Evolutionary conservation across 2,888 invertebrate species (phyloP), one percentile per base, ranked within the genome.

Genomic region (Venusia cambrica): DNA sequence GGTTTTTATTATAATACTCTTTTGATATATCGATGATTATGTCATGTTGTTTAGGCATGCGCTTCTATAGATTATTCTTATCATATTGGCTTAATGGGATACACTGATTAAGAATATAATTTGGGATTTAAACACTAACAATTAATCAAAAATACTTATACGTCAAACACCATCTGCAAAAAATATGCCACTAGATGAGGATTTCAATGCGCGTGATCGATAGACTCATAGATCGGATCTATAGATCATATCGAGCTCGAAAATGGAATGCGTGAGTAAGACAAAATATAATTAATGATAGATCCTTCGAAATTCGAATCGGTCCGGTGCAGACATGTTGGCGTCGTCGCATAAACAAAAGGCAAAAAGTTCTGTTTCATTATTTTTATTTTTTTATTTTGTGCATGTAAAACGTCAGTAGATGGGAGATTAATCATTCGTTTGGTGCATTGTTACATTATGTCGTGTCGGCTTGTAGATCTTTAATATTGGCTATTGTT

Each of bases 251-350:
- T 84, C 81, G 73, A 70, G 59, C 64, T 79, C 51, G 69, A 83
- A 85, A 84, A 84, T 87, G 80, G 79, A 84, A 83, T 84, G 84
- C 81, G 80, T 83, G 85, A 85, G 87, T 87, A 85, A 85, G 87
- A 85, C 87, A 84, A 87, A 85, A 85, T 78, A 79, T 85, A 87
- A 87, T 87, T 85, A 85, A 87, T 87, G 83, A 79, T 83, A 64
- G n/a, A 68, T 65, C 71, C 70, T 77, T 74, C 74, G 57, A 83
- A 80, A 84, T 79, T 83, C 74, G 83, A 83, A 76, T 79, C 80
- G 79, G 74, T 81, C 65, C 71, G 75, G 76, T 78, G 85, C 76
- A 87, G 85, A 87, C 87, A 85, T 59, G 73, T 72, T 84, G 85
- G 87, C 87, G 87, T 85, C 87, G 77, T 70, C 74, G 75, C 68